These are phyloP conservation scores for Glossophaga mutica DNA, from an alignment of 2,797 vertebrate genomes.

Conservation along the genomic window DNA sequence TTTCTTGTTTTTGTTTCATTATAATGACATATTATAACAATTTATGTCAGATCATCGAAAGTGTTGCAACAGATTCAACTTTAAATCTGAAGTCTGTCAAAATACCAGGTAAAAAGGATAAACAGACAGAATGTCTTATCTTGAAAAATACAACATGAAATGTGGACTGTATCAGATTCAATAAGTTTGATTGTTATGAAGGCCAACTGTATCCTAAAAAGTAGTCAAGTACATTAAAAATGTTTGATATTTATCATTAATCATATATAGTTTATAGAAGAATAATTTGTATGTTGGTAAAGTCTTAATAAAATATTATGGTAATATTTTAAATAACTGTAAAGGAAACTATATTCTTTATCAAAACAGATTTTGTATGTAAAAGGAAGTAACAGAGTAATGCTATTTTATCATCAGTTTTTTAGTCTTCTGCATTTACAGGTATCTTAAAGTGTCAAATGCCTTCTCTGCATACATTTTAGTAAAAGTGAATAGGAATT, in stretches of 20 bases:
- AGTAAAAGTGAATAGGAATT: not conserved
- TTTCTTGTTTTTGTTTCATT: conserved; percentile 56
- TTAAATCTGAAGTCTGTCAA: conserved; percentile 22
- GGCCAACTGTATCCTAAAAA: not conserved
- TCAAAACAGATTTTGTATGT: not conserved
- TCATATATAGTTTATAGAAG: not conserved
- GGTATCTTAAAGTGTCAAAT: not conserved
- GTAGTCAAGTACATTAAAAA: not conserved
- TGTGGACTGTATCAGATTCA: not conserved
- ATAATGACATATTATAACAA: conserved; percentile 23
- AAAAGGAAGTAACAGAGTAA: not conserved
- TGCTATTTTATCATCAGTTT: not conserved
- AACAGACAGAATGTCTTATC: not conserved
- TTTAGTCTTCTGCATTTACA: not conserved
- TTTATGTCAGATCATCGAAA: conserved; percentile 37
- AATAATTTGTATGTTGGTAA: not conserved
- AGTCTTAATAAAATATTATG: not conserved
- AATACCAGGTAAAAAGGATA: conserved; percentile 7
- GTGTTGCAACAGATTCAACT: not conserved
- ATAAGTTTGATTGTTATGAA: not conserved
- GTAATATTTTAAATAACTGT: not conserved
- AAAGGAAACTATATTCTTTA: not conserved
- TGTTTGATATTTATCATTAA: not conserved
- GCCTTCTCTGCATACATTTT: not conserved
- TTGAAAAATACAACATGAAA: not conserved